Percentiles rank a stretch among this genome's conserved stretches.
Evolutionary conservation across 37 sponge, comb jelly and placozoan genomes (phyloP).

Genomic region (Oopsacas minuta): DNA sequence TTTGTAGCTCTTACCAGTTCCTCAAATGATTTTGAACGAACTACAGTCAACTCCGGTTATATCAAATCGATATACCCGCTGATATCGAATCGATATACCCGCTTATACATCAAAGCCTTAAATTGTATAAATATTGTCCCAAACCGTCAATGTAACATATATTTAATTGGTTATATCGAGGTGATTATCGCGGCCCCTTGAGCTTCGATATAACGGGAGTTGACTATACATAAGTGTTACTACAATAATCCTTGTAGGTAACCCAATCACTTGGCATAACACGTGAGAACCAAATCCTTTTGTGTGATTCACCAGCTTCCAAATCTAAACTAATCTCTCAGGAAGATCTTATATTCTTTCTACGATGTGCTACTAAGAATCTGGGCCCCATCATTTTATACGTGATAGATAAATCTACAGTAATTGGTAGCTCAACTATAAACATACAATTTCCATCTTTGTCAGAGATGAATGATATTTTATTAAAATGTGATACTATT

Average conservation of each 20-base stretch:
- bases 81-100: too few relatives aligned
- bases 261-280: conserved; percentile 12
- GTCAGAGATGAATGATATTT: neutral
- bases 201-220: too few relatives aligned
- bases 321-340: neutral
- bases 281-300: neutral
- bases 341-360: neutral
- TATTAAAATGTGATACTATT: neutral
- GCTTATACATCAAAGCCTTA: too few relatives aligned
- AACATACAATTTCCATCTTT: neutral
- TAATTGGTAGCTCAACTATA: neutral
- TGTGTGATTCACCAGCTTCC: neutral
- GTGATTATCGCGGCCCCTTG: too few relatives aligned
- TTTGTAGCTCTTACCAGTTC: too few relatives aligned
- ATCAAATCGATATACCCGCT: too few relatives aligned
- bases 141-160: too few relatives aligned
- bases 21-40: too few relatives aligned
- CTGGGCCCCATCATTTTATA: neutral
- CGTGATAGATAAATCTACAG: neutral
- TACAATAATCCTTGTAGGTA: neutral
- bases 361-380: conserved; percentile 11
- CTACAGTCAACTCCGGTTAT: too few relatives aligned
- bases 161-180: too few relatives aligned
- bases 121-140: too few relatives aligned
- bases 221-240: too few relatives aligned